Evolutionary conservation across 2,113 vertebrate species (phyloP), one percentile per base, ranked within the genome.

Genomic region (Neotoma lepida): DNA sequence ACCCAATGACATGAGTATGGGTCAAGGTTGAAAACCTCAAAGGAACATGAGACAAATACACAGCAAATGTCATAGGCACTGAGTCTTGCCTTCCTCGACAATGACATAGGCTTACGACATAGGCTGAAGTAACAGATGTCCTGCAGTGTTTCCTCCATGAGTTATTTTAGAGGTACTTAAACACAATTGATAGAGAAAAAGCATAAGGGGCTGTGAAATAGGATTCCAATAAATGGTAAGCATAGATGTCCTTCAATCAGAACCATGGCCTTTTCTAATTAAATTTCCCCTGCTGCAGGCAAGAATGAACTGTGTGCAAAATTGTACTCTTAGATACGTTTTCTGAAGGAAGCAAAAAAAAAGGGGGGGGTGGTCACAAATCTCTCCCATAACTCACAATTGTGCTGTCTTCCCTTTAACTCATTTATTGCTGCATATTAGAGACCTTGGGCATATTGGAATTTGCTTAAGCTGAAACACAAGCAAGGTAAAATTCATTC

Each of bases 261-360:
- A 97, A 96, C 71, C 95, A 87, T 82, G 95, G 89, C 71, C 46
- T 97, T 91, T 66, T 91, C 54, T 64, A 90, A 95, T 46, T 87
- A 88, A 51, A 66, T 95, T 73, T 63, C 49, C 81, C 24, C 88
- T 94, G 78, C 80, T 96, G 51, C 88, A 90, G 94, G 87, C 94
- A 89, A 90, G 33, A 93, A 96, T 63, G 80, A 93, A 84, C 86
- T 95, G 76, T 88, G 94, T 95, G 87, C 71, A 96, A 96, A 97
- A 96, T 87, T 96, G 44, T 84, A 89, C 90, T 96, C 93, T 90
- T 81, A 86, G 39, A 89, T 92, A 77, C 94, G 49, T 92, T 97
- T 91, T 94, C 49, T 66, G 91, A 93, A 66, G 84, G 91, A 94
- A 95, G 84, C n/a, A 93, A 88, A 93, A 77, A 80, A 63, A 30